Evolutionary conservation across 2,888 invertebrate species (phyloP).

Genomic region (Drosophila eohydei): DNA sequence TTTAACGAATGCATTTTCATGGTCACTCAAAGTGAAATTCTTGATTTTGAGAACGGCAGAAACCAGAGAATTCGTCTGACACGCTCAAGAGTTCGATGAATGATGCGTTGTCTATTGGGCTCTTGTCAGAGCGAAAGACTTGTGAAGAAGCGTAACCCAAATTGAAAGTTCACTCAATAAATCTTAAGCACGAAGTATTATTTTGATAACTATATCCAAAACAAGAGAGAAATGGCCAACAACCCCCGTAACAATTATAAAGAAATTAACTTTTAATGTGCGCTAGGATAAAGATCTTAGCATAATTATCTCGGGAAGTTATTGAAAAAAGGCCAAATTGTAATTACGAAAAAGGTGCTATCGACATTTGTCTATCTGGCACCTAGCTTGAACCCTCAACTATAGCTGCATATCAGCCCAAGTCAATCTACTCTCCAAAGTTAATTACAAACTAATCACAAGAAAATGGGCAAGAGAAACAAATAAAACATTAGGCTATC

Average conservation of each 20-base stretch:
- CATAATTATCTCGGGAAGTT: slow-evolving; percentile 58
- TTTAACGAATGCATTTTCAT: slow-evolving; percentile 81
- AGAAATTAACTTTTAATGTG: slow-evolving; percentile 80
- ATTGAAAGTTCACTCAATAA: slow-evolving; percentile 54
- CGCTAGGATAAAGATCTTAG: slow-evolving; percentile 68
- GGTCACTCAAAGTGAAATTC: slow-evolving; percentile 77
- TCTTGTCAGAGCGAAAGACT: slow-evolving; percentile 9
- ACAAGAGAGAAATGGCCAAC: background rate
- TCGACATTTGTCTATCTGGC: slow-evolving; percentile 75
- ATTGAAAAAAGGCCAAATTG: slow-evolving; percentile 52
- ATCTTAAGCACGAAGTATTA: slow-evolving; percentile 19
- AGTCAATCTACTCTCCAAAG: slow-evolving; percentile 50
- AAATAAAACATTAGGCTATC: slow-evolving; percentile 77
- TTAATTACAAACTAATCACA: slow-evolving; percentile 76
- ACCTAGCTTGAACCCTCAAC: slow-evolving; percentile 46
- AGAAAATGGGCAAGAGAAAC: slow-evolving; percentile 21
- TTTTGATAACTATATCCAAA: slow-evolving; percentile 53
- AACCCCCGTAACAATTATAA: slow-evolving; percentile 68
- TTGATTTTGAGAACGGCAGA: slow-evolving; percentile 13
- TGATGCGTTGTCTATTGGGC: slow-evolving; percentile 37
- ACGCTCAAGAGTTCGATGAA: slow-evolving; percentile 53
- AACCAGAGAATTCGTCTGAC: slow-evolving; percentile 55
- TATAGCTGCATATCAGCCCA: slow-evolving; percentile 29
- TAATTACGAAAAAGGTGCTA: slow-evolving; percentile 50
- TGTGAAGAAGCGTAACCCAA: slow-evolving; percentile 69